Conservation (phyloP, 1,140 invertebrate species). For the Limonius californicus region DNA sequence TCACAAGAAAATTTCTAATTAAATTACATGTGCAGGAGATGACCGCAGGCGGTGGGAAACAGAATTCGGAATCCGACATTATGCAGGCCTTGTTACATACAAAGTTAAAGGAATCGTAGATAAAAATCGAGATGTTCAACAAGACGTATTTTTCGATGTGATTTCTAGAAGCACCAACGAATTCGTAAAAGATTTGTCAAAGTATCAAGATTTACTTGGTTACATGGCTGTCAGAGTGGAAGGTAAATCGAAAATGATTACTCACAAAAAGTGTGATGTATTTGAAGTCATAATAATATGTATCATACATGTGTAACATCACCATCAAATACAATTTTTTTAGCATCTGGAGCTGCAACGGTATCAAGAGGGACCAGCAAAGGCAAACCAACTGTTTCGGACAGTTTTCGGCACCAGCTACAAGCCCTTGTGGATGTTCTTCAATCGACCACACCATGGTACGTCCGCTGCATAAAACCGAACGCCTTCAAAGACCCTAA, state of each 20-base stretch:
- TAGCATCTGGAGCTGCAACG: conserved; percentile 55
- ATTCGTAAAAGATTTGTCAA: conserved; percentile 85
- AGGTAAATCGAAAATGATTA: conserved; percentile 26
- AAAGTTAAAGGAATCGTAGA: conserved; percentile 91
- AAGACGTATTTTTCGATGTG: conserved; percentile 92
- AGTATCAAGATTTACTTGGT: conserved; percentile 62
- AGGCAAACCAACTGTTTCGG: conserved; percentile 88
- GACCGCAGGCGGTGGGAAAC: conserved; percentile 86
- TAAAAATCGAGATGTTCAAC: conserved; percentile 93
- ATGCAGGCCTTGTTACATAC: conserved; percentile 93
- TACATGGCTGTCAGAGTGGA: conserved; percentile 44
- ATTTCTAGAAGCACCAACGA: conserved; percentile 81
- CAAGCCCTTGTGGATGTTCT: conserved; percentile 89
- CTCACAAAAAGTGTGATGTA: not conserved
- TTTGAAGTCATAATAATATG: no score
- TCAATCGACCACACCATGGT: conserved; percentile 91
- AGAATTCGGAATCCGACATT: conserved; percentile 89
- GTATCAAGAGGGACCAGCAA: conserved; percentile 83
- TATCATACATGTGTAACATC: not conserved
- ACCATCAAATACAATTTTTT: conserved; percentile 6
- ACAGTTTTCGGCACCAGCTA: conserved; percentile 87
- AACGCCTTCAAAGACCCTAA: conserved; percentile 84
- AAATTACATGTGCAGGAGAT: conserved; percentile 44
- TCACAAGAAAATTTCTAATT: no score
- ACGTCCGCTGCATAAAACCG: conserved; percentile 93